phyloP scores from a whole-genome alignment of 2,888 invertebrate species.

The Smittia aterrima region DNA sequence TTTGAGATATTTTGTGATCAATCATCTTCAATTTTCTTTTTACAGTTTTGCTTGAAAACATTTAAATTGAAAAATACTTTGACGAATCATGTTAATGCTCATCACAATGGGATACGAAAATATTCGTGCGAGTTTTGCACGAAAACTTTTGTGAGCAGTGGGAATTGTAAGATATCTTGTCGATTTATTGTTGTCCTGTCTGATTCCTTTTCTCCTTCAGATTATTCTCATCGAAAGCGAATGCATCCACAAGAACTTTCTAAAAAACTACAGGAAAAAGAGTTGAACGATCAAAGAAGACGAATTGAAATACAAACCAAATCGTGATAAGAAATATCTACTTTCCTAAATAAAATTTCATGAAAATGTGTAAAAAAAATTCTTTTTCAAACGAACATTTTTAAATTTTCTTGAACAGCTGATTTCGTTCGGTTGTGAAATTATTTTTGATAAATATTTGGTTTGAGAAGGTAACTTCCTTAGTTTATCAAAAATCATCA shows the following conservation, averaged over 20 bases:
- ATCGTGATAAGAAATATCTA: not conserved
- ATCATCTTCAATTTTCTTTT: too few species aligned
- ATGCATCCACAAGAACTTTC: conserved; percentile 7
- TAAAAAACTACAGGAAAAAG: not conserved
- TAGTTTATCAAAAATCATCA: not conserved
- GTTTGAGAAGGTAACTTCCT: not conserved
- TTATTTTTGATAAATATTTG: not conserved
- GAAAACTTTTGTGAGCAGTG: not conserved
- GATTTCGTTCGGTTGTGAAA: conserved; percentile 1
- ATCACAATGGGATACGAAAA: conserved; percentile 45
- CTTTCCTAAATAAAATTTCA: not conserved
- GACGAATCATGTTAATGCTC: conserved; percentile 44
- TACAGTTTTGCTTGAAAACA: conserved; percentile 42
- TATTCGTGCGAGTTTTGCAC: conserved; percentile 44
- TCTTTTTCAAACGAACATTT: too few species aligned
- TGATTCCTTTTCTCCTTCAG: not conserved
- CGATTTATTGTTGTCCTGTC: not conserved
- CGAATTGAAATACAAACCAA: not conserved
- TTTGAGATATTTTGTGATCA: not conserved
- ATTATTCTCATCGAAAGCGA: not conserved
- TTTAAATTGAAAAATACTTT: conserved; percentile 45
- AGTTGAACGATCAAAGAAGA: not conserved
- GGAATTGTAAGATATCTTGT: not conserved
- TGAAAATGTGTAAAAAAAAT: too few species aligned
- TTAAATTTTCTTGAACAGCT: not conserved